Base-by-base conservation (phyloP, 1,140 invertebrate species). In the Drosophila bocki region DNA sequence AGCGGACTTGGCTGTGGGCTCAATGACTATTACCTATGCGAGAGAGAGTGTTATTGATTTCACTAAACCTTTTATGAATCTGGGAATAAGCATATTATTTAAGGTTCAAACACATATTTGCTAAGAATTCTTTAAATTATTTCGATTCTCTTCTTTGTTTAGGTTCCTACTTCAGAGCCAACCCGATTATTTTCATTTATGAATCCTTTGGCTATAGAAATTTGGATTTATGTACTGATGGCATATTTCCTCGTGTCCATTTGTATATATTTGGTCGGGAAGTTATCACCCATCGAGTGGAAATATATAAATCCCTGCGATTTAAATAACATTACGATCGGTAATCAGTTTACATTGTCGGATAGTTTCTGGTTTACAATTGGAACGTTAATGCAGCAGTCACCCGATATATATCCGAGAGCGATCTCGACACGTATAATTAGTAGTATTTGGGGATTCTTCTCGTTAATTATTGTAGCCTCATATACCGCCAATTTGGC, bases 201-300 rank as follows among this genome's bases (percentile, higher is more conserved):
- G 93, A 98, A 98, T 92, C 98, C 98, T 0, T 93, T 99, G 77
- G 98, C 98, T 1, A 95, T 97, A 50, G 97, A 99, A 93, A 98
- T 99, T 72, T 99, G 98, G 98, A 94, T 98, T 32, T 99, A 98
- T 93, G 97, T 99, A 19, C 93, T 98, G 57, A 97, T 97, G 1
- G 97, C 98, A 3, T 99, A 98, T 93, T 95, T 99, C 32, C 53
- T 92, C 26, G 98, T 99, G 32, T 98, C 97, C 47, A 96, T 99
- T 90, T 98, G 98, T 5, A 94, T 99, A 50, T 99, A 99, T 93
- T 96, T 99, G 7, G 97, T 99, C 94, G 98, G 98, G 0, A 95
- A 97, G 70, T 97, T 99, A 92, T 98, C 97, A 7, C 98, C 98
- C 9, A 98, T 99, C 92, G 98, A 99, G 93, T 99, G 98, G 98